Evolutionary conservation across 2,797 vertebrate genomes (phyloP), one percentile per base, ranked within the genome.

Genomic region (Threskiornis aethiopicus): DNA sequence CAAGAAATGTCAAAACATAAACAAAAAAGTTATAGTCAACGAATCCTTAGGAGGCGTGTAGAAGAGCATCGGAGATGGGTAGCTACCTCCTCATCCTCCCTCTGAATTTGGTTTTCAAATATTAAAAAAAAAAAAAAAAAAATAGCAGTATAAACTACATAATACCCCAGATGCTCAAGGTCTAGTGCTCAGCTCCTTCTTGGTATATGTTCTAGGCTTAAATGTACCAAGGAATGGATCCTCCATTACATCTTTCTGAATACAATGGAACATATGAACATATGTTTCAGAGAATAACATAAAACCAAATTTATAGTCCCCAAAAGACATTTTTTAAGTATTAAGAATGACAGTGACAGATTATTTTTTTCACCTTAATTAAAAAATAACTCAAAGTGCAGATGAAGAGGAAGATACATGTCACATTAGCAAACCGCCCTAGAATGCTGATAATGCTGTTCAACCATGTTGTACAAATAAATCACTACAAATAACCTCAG

Each of bases 391-490:
- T 82, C 26, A 31, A 93, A 96, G 20, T 73, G 58, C 35, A 69
- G 59, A 70, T 6, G 3, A 84, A 87, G 17, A 79, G 58, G 11
- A 91, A 88, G 73, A 75, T 51, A 87, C 9, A 55, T 39, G 24
- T 76, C 89, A 94, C 44, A 65, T 92, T 93, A 92, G 70, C 73
- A 89, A 96, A 95, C 52, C 88, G 47, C 22, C 64, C 84, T 46
- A 78, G 76, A 91, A 93, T 72, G 37, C 57, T 83, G 65, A 69
- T 90, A 81, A 42, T 49, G 19, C 15, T 92, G 28, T 92, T 96
- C 54, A 88, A 16, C 46, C 41, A 37, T 14, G 11, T 59, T 93
- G 58, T 69, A 66, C 18, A 87, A 93, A 95, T 94, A 95, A 95
- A 94, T 93, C 89, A 91, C 58, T 20, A 61, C 24, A 83, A 96